phyloP scores from a whole-genome alignment of 1,140 invertebrate genomes.

The Drosophila asahinai region DNA sequence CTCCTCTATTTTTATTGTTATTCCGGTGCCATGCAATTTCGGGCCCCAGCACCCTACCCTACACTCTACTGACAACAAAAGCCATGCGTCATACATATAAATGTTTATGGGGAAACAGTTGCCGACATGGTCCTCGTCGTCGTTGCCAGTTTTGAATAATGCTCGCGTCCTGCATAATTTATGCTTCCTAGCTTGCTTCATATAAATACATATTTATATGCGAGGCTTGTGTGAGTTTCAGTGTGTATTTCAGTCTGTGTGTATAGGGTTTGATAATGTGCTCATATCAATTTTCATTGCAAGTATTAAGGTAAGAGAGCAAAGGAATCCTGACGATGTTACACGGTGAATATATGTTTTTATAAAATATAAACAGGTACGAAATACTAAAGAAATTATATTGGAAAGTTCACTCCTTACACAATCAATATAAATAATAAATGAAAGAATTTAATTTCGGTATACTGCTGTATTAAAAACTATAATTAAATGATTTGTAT shows the following conservation, averaged over 20 bases:
- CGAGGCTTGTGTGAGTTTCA: slow-evolving; percentile 28
- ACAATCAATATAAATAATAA: not conserved
- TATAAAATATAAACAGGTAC: not conserved
- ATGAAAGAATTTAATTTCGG: not conserved
- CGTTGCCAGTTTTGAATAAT: slow-evolving; percentile 74
- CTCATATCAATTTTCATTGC: slow-evolving; percentile 40
- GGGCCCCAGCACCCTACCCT: slow-evolving; percentile 19
- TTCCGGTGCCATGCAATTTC: slow-evolving; percentile 62
- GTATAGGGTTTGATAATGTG: slow-evolving; percentile 32
- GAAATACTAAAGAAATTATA: not conserved
- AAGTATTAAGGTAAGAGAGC: slow-evolving; percentile 4
- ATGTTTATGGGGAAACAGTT: slow-evolving; percentile 75
- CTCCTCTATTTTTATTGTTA: slow-evolving; percentile 33
- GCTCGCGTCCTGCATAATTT: slow-evolving; percentile 77
- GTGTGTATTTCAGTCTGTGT: not conserved
- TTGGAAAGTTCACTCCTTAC: not conserved
- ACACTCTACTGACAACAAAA: slow-evolving; percentile 60
- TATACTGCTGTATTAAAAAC: too few species aligned
- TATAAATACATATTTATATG: slow-evolving; percentile 46
- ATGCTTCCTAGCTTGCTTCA: slow-evolving; percentile 55
- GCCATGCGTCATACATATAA: slow-evolving; percentile 70
- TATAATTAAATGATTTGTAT: too few species aligned
- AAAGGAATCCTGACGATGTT: not conserved
- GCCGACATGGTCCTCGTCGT: slow-evolving; percentile 52
- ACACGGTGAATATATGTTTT: not conserved